Evolutionary conservation across 2,113 vertebrate genomes (phyloP).

Genomic region (Gadus chalcogrammus): DNA sequence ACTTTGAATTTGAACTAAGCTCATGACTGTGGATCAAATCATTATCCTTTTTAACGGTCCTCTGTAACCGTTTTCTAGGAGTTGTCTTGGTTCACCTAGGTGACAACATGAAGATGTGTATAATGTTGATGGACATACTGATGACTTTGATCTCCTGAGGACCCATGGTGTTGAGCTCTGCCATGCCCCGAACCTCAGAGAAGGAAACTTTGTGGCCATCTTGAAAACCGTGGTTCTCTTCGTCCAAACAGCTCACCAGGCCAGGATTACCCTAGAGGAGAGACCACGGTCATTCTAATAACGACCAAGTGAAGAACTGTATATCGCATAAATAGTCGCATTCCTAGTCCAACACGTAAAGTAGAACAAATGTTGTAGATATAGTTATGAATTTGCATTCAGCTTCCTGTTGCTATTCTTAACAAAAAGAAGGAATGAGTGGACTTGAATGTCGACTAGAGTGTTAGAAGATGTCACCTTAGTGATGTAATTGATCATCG

Average conservation of each 20-base stretch:
- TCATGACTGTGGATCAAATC: too few species aligned
- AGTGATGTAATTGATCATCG: conserved; percentile 71
- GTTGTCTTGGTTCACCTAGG: neutral
- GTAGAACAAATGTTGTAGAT: too few species aligned
- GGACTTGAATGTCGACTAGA: neutral
- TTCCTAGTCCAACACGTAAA: neutral
- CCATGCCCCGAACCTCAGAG: conserved; percentile 83
- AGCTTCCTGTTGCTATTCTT: neutral
- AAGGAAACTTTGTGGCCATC: conserved; percentile 72
- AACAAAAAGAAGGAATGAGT: neutral
- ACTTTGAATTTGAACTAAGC: too few species aligned
- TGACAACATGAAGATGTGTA: conserved; percentile 4
- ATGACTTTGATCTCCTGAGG: conserved; percentile 62
- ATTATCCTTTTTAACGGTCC: neutral
- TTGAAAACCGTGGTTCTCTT: conserved; percentile 36
- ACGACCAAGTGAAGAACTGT: neutral
- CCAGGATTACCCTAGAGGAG: conserved; percentile 73
- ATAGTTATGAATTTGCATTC: too few species aligned
- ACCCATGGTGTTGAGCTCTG: conserved; percentile 74
- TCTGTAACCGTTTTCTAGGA: too few species aligned
- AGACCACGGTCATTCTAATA: neutral
- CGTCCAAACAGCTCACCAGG: conserved; percentile 67
- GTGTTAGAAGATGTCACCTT: conserved; percentile 65
- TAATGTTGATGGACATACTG: conserved; percentile 58
- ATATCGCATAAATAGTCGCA: neutral